Percentiles rank a stretch among this genome's conserved stretches.
Evolutionary conservation across 2,113 vertebrate genomes (phyloP).

Genomic region (Macquaria australasica): DNA sequence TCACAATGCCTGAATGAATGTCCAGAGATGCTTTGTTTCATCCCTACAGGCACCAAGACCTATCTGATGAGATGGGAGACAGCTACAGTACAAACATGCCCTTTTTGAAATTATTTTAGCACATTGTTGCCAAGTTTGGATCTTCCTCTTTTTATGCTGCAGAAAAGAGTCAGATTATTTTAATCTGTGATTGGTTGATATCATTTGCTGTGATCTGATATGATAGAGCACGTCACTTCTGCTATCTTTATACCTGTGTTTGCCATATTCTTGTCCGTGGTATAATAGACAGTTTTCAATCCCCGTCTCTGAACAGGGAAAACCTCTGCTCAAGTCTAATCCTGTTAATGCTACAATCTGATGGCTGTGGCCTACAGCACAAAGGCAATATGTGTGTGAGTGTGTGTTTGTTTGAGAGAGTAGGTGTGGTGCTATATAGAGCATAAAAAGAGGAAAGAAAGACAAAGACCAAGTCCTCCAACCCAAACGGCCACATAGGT

Average conservation of each 20-base stretch:
- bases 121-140: constrained; percentile 25
- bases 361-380: constrained; percentile 62
- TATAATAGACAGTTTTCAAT: constrained; percentile 75
- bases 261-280: constrained; percentile 46
- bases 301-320: constrained; percentile 56
- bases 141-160: constrained; percentile 29
- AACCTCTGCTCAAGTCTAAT: constrained; percentile 73
- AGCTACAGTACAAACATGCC: constrained; percentile 21
- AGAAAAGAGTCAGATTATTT: constrained; percentile 45
- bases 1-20: constrained; percentile 67
- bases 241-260: constrained; percentile 64
- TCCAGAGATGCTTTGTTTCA: constrained; percentile 60
- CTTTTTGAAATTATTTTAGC: constrained; percentile 37
- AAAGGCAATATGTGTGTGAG: constrained; percentile 44
- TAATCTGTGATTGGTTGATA: constrained; percentile 63
- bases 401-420: constrained; percentile 22
- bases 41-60: constrained; percentile 45
- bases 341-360: constrained; percentile 76
- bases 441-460: background rate
- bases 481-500: no score
- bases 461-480: no score
- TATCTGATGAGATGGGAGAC: constrained; percentile 48
- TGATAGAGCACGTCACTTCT: constrained; percentile 58
- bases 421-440: background rate
- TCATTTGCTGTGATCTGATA: constrained; percentile 63